Conservation (phyloP, 1,140 invertebrate species). For the Eulimnadia texana region DNA sequence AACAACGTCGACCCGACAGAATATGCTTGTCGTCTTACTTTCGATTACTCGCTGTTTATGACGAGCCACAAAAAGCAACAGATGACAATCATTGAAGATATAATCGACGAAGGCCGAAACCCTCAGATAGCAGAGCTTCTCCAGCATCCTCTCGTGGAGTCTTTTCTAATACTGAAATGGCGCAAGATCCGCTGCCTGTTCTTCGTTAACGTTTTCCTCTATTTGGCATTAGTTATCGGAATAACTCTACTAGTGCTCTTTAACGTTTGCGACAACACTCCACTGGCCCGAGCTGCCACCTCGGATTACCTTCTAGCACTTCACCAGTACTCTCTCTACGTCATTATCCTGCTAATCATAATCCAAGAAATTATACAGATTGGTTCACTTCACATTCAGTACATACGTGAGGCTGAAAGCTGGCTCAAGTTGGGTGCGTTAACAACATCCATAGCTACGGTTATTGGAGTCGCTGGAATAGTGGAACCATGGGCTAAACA, state of each 20-base stretch:
- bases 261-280: constrained; percentile 12
- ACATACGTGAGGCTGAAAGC: constrained; percentile 32
- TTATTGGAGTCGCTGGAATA: constrained; percentile 11
- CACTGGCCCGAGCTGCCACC: constrained; percentile 5
- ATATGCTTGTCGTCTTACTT: constrained; percentile 8
- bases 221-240: constrained; percentile 31
- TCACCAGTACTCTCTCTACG: constrained; percentile 29
- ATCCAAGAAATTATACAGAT: constrained; percentile 34
- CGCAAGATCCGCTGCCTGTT: constrained; percentile 34
- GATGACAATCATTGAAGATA: constrained; percentile 35
- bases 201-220: constrained; percentile 29
- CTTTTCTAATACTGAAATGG: constrained; percentile 40
- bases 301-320: neutral
- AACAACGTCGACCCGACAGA: constrained; percentile 13
- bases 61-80: constrained; percentile 20
- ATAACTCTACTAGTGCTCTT: constrained; percentile 11
- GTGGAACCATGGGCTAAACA: constrained; percentile 30
- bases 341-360: constrained; percentile 9
- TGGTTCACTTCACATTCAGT: constrained; percentile 29
- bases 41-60: constrained; percentile 13
- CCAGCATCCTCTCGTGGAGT: constrained; percentile 37
- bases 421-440: constrained; percentile 31
- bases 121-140: constrained; percentile 32
- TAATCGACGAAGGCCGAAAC: constrained; percentile 34
- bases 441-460: constrained; percentile 1